Evolutionary conservation across 1,140 invertebrate genomes (phyloP), one percentile per base, ranked within the genome.

Genomic region (Hermetia illucens): DNA sequence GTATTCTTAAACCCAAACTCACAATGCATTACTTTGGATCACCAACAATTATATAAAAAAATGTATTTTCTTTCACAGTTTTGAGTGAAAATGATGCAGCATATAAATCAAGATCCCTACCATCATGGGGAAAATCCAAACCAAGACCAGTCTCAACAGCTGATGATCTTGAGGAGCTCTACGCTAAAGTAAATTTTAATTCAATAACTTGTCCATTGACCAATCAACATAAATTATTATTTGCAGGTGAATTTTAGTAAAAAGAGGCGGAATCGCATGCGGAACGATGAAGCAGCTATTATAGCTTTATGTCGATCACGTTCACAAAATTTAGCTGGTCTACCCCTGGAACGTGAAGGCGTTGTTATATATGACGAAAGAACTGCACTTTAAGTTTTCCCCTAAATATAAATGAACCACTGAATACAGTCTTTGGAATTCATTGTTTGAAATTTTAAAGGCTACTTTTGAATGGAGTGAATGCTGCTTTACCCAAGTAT

Each of bases 281-380:
- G 75, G 35, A 79, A 74, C 52, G 77, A 79, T 51, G 77, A 79
- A 63, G 77, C 77, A 8, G 77, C 77, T 24, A 75, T 79, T 38
- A 81, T 81, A 43, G 78, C 78, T 9, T 61, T 80, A 20, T 80
- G 77, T 55, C 79, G 79, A 61, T 77, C 75, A 1, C 63, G 71
- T 46, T 75, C 72, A 51, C 74, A 77, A 58, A 75, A 72, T 59
- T 61, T 77, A 52, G 27, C 47, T 63, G 44, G 70, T 70, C 41
- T 72, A 67, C 19, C 70, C 70, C 47, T 67, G 65, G 12, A 50
- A 72, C 30, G 70, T 72, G 5, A 68, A 10, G 40, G 77, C 18
- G 73, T 79, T 37, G 75, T 81, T 35, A 75, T 81, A 8, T 79
- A 79, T 48, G 75, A 81, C 53, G 77, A 81, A 64, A 56, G 77